phyloP scores from a whole-genome alignment of 2,888 invertebrate species.

The Masnerella sp. region DNA sequence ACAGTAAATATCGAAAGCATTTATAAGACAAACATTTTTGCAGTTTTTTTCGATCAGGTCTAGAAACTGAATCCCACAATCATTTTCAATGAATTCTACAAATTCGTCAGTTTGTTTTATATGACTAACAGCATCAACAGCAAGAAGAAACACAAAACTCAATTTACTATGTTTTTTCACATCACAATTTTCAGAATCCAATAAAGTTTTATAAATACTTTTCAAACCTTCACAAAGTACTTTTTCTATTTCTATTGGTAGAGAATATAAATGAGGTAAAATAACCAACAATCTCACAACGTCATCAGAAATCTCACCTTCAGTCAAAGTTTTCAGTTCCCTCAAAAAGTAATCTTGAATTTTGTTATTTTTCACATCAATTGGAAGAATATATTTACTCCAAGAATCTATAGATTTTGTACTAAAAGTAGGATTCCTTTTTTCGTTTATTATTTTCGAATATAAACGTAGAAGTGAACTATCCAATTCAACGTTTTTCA shows the following conservation, averaged over 20 bases:
- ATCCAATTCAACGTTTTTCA: conserved; percentile 80
- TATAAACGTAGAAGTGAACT: conserved; percentile 81
- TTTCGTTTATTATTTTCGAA: conserved; percentile 83
- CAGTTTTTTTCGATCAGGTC: conserved; percentile 64
- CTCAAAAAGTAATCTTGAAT: conserved; percentile 61
- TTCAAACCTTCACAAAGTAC: conserved; percentile 63
- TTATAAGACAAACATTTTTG: conserved; percentile 66
- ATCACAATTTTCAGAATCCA: conserved; percentile 24
- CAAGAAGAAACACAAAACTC: conserved; percentile 79
- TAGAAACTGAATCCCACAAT: conserved; percentile 61
- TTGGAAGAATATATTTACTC: conserved; percentile 82
- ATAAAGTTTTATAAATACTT: conserved; percentile 62
- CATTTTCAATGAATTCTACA: conserved; percentile 74
- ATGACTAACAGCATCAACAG: conserved; percentile 82
- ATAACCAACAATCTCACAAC: conserved; percentile 68
- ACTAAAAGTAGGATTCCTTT: conserved; percentile 82
- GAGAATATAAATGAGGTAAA: conserved; percentile 69
- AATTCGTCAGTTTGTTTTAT: conserved; percentile 79
- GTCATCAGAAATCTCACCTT: conserved; percentile 62
- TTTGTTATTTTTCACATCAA: conserved; percentile 71
- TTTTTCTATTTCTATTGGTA: conserved; percentile 62
- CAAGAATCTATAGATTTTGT: conserved; percentile 82
- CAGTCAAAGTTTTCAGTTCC: conserved; percentile 65
- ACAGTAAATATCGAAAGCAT: conserved; percentile 68
- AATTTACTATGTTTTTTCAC: conserved; percentile 55